Conservation (phyloP, 2,888 invertebrate genomes). For the Cryptophagus acutangulus region DNA sequence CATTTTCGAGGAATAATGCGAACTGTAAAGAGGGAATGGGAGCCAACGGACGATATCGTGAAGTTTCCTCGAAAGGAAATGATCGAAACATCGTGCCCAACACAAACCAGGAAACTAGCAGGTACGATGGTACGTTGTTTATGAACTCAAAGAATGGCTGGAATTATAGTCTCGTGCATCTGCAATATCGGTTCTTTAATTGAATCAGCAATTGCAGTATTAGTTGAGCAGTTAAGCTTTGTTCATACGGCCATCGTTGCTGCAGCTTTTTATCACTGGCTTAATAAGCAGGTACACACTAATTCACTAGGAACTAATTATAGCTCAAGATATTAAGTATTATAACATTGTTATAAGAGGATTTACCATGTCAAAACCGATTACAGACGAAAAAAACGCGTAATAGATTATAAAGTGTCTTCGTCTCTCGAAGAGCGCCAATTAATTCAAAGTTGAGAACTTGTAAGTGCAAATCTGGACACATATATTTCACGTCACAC, state of each 20-base stretch:
- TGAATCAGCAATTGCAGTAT: conserved; percentile 37
- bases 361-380: too few species aligned
- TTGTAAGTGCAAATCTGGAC: conserved; percentile 25
- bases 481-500: conserved; percentile 31
- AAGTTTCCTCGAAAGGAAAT: conserved; percentile 30
- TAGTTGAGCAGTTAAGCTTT: conserved; percentile 12
- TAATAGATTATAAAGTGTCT: too few species aligned
- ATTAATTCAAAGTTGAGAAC: too few species aligned
- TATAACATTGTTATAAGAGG: too few species aligned
- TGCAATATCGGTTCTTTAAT: conserved; percentile 40
- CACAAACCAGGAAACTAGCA: conserved; percentile 37
- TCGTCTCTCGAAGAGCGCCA: too few species aligned
- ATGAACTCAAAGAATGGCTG: conserved; percentile 34
- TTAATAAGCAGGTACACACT: conserved; percentile 31
- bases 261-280: conserved; percentile 21
- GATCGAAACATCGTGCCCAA: conserved; percentile 32
- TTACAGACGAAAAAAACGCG: too few species aligned
- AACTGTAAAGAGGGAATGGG: too few species aligned
- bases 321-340: conserved; percentile 23
- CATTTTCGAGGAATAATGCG: too few species aligned
- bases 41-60: conserved; percentile 25
- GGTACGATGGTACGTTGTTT: conserved; percentile 30
- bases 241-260: conserved; percentile 10
- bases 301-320: conserved; percentile 32
- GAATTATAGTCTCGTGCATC: conserved; percentile 40